These are phyloP conservation scores for Apocrypta bakeri DNA, from an alignment of 1,140 invertebrate species.

Conservation along the genomic window DNA sequence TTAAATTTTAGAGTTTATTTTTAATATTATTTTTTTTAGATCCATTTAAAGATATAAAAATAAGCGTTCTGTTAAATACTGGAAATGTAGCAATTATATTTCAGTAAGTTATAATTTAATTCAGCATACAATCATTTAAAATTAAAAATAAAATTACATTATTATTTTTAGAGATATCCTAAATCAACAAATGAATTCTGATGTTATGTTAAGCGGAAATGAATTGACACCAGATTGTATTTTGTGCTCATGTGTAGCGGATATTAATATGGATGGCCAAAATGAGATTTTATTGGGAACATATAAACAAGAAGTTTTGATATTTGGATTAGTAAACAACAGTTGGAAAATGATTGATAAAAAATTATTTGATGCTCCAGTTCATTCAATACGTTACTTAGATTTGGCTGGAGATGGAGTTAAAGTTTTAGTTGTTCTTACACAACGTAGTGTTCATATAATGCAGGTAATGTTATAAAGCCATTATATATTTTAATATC, in stretches of 20 bases:
- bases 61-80: slow-evolving; percentile 78
- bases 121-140: slow-evolving; percentile 32
- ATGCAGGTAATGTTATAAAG: slow-evolving; percentile 75
- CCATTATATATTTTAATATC: not conserved
- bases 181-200: slow-evolving; percentile 75
- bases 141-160: slow-evolving; percentile 34
- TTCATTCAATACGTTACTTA: slow-evolving; percentile 78
- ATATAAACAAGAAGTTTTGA: slow-evolving; percentile 79
- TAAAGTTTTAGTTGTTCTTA: slow-evolving; percentile 81
- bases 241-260: slow-evolving; percentile 78
- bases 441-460: slow-evolving; percentile 81
- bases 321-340: slow-evolving; percentile 75
- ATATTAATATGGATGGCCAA: slow-evolving; percentile 83
- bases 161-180: slow-evolving; percentile 76
- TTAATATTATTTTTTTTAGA: slow-evolving; percentile 20
- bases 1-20: slow-evolving; percentile 6
- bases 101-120: slow-evolving; percentile 62
- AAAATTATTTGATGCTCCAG: slow-evolving; percentile 77
- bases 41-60: slow-evolving; percentile 56
- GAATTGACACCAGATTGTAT: slow-evolving; percentile 76
- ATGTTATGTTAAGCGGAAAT: slow-evolving; percentile 73
- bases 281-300: slow-evolving; percentile 85
- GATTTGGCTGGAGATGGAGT: slow-evolving; percentile 84
- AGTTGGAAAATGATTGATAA: slow-evolving; percentile 73
- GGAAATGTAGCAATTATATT: slow-evolving; percentile 78